Conservation (phyloP, 2,888 invertebrate genomes). For the Electrophaes corylata region DNA sequence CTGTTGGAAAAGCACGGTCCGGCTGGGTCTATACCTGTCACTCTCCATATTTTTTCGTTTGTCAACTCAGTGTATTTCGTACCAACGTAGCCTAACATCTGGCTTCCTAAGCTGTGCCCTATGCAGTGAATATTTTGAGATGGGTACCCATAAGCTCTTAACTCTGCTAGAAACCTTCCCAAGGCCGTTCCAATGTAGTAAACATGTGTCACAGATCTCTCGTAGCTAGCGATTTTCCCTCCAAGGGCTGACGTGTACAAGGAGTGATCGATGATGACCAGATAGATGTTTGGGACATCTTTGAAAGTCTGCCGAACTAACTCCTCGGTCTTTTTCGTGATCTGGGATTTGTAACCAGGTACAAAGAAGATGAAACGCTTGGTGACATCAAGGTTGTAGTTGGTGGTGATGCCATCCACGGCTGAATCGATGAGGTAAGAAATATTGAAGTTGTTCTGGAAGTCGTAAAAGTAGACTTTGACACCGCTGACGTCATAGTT, state of each 20-base stretch:
- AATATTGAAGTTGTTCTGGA: constrained; percentile 68
- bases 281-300: constrained; percentile 63
- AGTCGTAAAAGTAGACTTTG: constrained; percentile 72
- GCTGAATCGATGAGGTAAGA: constrained; percentile 62
- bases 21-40: constrained; percentile 75
- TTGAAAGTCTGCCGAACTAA: constrained; percentile 66
- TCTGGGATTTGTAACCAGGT: constrained; percentile 75
- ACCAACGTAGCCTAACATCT: constrained; percentile 68
- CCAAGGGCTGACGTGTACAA: constrained; percentile 66
- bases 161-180: constrained; percentile 61
- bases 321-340: constrained; percentile 66
- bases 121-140: constrained; percentile 70
- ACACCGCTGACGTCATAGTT: constrained; percentile 62
- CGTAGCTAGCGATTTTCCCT: constrained; percentile 68
- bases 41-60: constrained; percentile 63
- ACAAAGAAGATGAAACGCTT: constrained; percentile 71
- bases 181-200: constrained; percentile 67
- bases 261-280: constrained; percentile 74
- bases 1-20: constrained; percentile 77
- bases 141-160: constrained; percentile 59
- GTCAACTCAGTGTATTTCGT: constrained; percentile 59
- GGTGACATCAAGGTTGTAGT: constrained; percentile 65
- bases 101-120: constrained; percentile 74
- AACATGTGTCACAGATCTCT: constrained; percentile 63
- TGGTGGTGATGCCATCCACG: constrained; percentile 54